Base-by-base conservation (phyloP, 2,888 invertebrate genomes). In the Apotomis betuletana region DNA sequence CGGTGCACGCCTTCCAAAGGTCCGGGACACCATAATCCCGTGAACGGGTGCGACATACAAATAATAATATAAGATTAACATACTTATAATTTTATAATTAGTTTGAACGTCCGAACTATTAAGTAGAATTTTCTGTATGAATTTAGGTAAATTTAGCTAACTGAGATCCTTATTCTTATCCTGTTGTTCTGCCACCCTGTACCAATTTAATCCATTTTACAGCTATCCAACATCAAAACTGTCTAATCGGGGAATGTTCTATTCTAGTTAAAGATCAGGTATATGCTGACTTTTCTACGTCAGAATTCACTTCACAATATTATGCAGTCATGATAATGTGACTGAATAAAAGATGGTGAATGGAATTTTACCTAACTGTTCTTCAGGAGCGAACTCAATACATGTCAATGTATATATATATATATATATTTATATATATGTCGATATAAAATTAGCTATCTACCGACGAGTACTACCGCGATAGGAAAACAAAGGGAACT, bases 261-360 rank as follows among this genome's bases (percentile, higher is more conserved):
- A 60, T 60, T 68, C 60, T 44, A 60, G 52, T 13, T 44, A 13
- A 36, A n/a, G 51, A 10, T 13, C 51, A 49, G 49, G 49, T 49
- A 49, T 49, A 49, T n/a, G 15, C 10, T 60, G 36, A 65, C 4
- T 46, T 57, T 57, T 15, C 15, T 27, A 15, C 4, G 27, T 27
- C 12, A 10, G 3, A 36, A 5, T 27, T 5, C 36, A 55, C 10
- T 69, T 36, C 46, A 38, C 10, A 46, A 36, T n/a, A 61, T 61
- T 61, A 68, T 52, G 44, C 61, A 61, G 36, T 61, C 54, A 68
- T 61, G 52, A 61, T 61, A 36, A 46, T 60, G 52, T 44, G n/a
- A 13, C 54, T 69, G 69, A 69, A 69, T 69, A 62, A 69, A 69
- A 69, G 54, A 69, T 62, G 15, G 54, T 61, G 60, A 61, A 61